Evolutionary conservation across 1,140 invertebrate species (phyloP), one percentile per base, ranked within the genome.

Genomic region (Diorhabda sublineata): DNA sequence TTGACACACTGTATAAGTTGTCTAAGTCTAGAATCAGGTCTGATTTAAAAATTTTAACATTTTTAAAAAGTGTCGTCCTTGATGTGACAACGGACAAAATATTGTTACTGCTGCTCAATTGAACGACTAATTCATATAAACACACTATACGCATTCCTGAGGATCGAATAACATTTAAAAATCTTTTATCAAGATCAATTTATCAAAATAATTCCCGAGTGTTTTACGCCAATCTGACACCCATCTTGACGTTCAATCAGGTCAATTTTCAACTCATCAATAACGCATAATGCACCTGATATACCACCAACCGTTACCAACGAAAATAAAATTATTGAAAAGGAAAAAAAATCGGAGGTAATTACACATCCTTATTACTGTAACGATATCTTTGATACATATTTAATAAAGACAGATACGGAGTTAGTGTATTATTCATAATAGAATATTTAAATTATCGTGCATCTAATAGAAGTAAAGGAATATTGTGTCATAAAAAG

Each of bases 131-230:
- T 52, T 4, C 47, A 52, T 6, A 52, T 52, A 52, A 52, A 52
- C 47, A 52, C 4, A 8, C n/a, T 52, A 52, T n/a, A 4, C 47
- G 47, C n/a, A 52, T 52, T 52, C 47, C 47, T 52, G 2, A n/a
- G 47, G 47, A 52, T 52, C 47, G n/a, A 52, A 52, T 52, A 52
- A 52, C 47, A 52, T 52, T 52, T 52, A 52, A 6, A 26, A 52
- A 52, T 52, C 47, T 52, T 52, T 52, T 52, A 52, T 52, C 47
- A 52, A 52, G 47, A 52, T 52, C 47, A 52, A 52, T 52, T 52
- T 52, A 52, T 52, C 47, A 52, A 52, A 52, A 52, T 52, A 52
- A 52, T 3, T 52, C 47, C n/a, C 47, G 2, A 4, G 47, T 52
- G 47, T 52, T 52, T 52, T 52, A 52, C 47, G 2, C 47, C 47